These are phyloP conservation scores for Leuctra nigra DNA, from an alignment of 2,888 invertebrate species.

Conservation along the genomic window DNA sequence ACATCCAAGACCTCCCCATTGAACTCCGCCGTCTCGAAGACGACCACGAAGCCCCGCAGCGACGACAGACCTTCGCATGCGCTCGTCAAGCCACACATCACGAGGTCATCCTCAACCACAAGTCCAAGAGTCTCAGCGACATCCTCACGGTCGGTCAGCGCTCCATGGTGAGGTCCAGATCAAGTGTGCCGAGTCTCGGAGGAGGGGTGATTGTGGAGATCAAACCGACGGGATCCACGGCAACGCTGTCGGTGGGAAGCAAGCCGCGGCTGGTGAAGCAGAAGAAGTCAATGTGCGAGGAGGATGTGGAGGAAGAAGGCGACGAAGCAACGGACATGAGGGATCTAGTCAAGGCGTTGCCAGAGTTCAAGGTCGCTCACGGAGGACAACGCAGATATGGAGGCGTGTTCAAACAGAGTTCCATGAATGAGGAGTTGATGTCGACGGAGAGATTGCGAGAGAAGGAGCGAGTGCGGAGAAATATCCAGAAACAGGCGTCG, in stretches of 20 bases:
- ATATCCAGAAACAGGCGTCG: conserved; percentile 85
- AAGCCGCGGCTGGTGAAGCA: conserved; percentile 77
- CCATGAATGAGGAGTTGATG: conserved; percentile 84
- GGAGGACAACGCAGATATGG: conserved; percentile 38
- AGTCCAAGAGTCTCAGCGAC: conserved; percentile 78
- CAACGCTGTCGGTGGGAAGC: conserved; percentile 5
- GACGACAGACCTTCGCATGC: conserved; percentile 47
- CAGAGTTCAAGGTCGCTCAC: conserved; percentile 49
- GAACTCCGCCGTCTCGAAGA: conserved; percentile 76
- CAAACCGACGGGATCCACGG: neutral
- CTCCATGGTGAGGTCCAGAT: conserved; percentile 65
- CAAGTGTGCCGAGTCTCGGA: conserved; percentile 64
- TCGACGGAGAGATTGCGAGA: conserved; percentile 77
- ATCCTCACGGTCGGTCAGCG: conserved; percentile 68
- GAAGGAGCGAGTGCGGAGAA: conserved; percentile 71
- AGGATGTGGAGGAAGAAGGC: conserved; percentile 41
- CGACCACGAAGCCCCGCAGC: conserved; percentile 41
- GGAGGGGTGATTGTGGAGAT: conserved; percentile 32
- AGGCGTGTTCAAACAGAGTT: conserved; percentile 72
- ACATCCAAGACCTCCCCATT: conserved; percentile 74
- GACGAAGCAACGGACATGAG: conserved; percentile 65
- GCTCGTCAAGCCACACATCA: conserved; percentile 36
- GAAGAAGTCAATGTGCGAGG: conserved; percentile 76
- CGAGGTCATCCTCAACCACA: conserved; percentile 47
- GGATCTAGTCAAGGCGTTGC: conserved; percentile 55